Percentiles rank a stretch among this genome's conserved stretches.
Conservation (phyloP, 2,113 vertebrate genomes). For the Leuciscus idus region DNA sequence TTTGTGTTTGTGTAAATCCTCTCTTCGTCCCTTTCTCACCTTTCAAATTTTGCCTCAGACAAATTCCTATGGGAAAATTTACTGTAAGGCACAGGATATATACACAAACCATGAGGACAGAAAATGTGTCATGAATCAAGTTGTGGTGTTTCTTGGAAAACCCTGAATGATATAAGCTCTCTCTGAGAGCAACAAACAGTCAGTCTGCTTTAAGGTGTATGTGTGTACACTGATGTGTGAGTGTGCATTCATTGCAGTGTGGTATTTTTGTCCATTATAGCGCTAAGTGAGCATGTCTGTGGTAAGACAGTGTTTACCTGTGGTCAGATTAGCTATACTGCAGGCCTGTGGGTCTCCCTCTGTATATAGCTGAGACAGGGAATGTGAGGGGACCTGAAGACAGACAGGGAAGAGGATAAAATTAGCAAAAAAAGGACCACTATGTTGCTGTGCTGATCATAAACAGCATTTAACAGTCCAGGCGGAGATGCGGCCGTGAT, state of each 20-base stretch:
- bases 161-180: slow-evolving; percentile 52
- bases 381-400: slow-evolving; percentile 53
- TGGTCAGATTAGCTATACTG: slow-evolving; percentile 60
- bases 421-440: slow-evolving; percentile 52
- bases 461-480: slow-evolving; percentile 43
- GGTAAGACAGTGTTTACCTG: slow-evolving; percentile 57
- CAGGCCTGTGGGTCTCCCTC: slow-evolving; percentile 51
- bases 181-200: slow-evolving; percentile 49
- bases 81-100: slow-evolving; percentile 46
- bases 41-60: slow-evolving; percentile 16
- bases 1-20: slow-evolving; percentile 7
- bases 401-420: slow-evolving; percentile 57
- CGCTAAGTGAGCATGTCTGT: slow-evolving; percentile 60
- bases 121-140: slow-evolving; percentile 57
- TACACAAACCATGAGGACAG: slow-evolving; percentile 57
- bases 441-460: slow-evolving; percentile 49
- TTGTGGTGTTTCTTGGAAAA: slow-evolving; percentile 53
- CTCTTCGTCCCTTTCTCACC: slow-evolving; percentile 23
- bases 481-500: slow-evolving; percentile 7
- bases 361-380: slow-evolving; percentile 59
- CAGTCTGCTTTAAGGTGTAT: slow-evolving; percentile 49
- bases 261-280: slow-evolving; percentile 63
- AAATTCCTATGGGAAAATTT: slow-evolving; percentile 45
- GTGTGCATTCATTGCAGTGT: slow-evolving; percentile 57
- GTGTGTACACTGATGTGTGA: slow-evolving; percentile 49